Base-by-base conservation (phyloP, 2,113 vertebrate genomes). In the Pogonocichla stellata region DNA sequence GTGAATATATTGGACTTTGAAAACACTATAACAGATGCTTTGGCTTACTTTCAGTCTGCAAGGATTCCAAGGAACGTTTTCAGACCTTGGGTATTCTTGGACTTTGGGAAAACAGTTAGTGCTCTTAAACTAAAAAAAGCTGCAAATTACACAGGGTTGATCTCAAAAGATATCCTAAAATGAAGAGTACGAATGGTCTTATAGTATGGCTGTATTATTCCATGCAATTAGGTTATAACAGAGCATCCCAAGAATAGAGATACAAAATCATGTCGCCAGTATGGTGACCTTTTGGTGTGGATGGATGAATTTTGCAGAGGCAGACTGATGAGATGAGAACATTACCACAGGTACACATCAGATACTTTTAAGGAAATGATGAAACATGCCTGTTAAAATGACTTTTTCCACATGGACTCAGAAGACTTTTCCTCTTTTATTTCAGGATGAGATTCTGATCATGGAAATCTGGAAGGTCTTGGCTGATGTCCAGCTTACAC, bases 61-160 rank as follows among this genome's bases (percentile, higher is more conserved):
- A 92, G 42, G 38, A 88, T 90, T 92, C 72, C 74, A 88, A 82
- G 36, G 36, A 94, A 85, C 15, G 1, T 45, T 82, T 96, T 95
- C 81, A 95, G 75, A 86, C 14, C 33, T 43, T 86, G 50, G 20
- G 14, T 83, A 88, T 72, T 90, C 90, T 57, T 86, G 62, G 80
- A 72, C 67, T 90, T 92, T 33, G 58, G 58, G 45, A 92, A 90
- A 78, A 81, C 60, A 80, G 47, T 48, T 89, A 73, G 57, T 58
- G 8, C 9, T 80, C 36, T 65, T 61, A 51, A 85, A 94, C 31
- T 23, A 77, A 82, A 85, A 77, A 60, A 70, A 67, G 17, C 31
- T 57, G 48, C 53, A 65, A 79, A 80, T 65, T 88, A 45, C 38
- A 62, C 12, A 62, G n/a, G 8, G 14, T 13, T 70, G n/a, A 80